Conservation (phyloP, 2,113 vertebrate species). For the Nycticryphes semicollaris region DNA sequence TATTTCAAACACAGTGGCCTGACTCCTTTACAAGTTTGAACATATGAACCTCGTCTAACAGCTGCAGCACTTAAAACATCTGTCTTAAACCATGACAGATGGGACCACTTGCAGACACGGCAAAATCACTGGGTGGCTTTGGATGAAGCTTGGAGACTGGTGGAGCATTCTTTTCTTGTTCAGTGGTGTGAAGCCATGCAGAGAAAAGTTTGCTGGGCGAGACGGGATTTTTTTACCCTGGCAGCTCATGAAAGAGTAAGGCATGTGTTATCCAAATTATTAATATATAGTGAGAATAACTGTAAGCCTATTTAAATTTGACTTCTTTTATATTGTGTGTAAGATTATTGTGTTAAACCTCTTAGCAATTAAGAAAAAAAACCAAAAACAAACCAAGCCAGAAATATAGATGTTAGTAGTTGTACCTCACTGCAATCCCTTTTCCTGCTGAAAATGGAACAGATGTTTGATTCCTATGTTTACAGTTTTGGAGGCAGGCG, state of each 20-base stretch:
- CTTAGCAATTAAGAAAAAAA: neutral
- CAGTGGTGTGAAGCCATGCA: constrained; percentile 1
- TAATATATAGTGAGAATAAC: constrained; percentile 34
- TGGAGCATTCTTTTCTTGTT: neutral
- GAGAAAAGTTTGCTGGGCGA: neutral
- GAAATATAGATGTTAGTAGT: neutral
- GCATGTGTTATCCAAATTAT: constrained; percentile 27
- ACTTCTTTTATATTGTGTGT: neutral
- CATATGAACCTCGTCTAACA: neutral
- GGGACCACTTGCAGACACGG: neutral
- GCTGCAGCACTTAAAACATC: neutral
- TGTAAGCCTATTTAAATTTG: constrained; percentile 15
- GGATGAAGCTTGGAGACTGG: neutral
- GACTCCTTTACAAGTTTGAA: neutral
- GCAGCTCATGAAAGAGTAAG: constrained; percentile 27
- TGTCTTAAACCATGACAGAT: neutral
- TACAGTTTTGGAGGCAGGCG: neutral
- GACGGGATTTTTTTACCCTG: neutral
- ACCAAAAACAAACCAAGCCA: neutral
- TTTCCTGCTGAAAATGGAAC: neutral
- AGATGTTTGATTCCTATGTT: constrained; percentile 44
- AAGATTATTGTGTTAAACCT: neutral
- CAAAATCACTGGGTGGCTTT: neutral
- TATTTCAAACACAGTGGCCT: neutral
- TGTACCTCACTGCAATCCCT: neutral